Evolutionary conservation across 1,140 invertebrate genomes (phyloP), one percentile per base, ranked within the genome.

Genomic region (Reticulitermes speratus): DNA sequence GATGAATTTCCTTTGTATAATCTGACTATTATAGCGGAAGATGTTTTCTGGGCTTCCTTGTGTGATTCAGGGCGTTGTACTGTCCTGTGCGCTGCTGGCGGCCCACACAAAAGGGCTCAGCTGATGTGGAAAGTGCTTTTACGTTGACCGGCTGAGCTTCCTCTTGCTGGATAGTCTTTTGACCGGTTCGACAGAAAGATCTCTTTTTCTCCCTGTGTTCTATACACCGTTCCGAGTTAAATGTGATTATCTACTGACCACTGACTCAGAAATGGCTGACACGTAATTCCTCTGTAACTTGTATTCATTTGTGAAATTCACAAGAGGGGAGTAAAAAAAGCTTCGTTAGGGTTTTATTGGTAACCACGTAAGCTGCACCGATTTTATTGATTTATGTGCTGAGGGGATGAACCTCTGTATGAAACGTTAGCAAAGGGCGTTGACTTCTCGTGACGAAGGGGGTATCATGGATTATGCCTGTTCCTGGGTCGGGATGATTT

Each of bases 281-380:
- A 59, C 59, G 48, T 84, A 52, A 84, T 84, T 65, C 84, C 84
- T 84, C 84, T 65, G 65, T 75, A 75, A 84, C 84, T 84, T 84
- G 84, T 84, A 84, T 84, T 84, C 84, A 84, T 84, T 84, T 84
- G 84, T 84, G 84, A 84, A 84, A 84, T 84, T 84, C 84, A 55
- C 59, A 84, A 84, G 65, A 75, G 65, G 65, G 65, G 65, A 75
- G 65, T 65, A 75, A 75, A 75, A 69, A 75, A 75, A 30, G 65
- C 65, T 75, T 75, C 65, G 65, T 75, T 75, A 75, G 65, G 16
- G 65, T 75, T 75, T 75, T 75, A 75, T 75, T 75, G 65, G 65
- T 75, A 75, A 75, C 65, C 65, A 75, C 25, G n/a, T 75, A 75
- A 75, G 65, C 65, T 75, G 65, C 65, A 75, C 65, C 65, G 65